Evolutionary conservation across 2,113 vertebrate species (phyloP).

Genomic region (Muscicapa adusta): DNA sequence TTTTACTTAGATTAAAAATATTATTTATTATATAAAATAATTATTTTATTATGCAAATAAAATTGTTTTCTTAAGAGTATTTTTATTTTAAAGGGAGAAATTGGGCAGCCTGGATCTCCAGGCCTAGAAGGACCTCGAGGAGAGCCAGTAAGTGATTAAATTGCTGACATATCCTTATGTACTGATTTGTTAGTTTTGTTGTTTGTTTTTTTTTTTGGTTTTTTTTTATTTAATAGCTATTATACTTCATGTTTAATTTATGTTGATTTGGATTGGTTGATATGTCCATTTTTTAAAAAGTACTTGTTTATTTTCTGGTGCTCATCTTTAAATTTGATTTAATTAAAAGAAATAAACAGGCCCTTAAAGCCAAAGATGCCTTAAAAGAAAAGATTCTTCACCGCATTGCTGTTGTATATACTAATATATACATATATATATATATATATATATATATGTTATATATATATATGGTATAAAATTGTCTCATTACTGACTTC

Average conservation of each 20-base stretch:
- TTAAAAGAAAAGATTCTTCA: background rate
- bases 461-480: background rate
- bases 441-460: background rate
- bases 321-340: background rate
- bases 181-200: background rate
- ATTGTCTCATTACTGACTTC: background rate
- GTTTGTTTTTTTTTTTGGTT: background rate
- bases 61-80: background rate
- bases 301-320: background rate
- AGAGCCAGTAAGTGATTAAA: conserved; percentile 70
- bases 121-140: conserved; percentile 72
- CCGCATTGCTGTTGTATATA: background rate
- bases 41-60: background rate
- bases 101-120: conserved; percentile 65
- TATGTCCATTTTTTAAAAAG: background rate
- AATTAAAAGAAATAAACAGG: background rate
- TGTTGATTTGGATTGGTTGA: background rate
- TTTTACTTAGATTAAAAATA: background rate
- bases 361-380: background rate
- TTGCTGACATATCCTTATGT: background rate
- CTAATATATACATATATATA: background rate
- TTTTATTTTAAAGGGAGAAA: conserved; percentile 70
- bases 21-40: background rate
- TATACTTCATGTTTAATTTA: background rate
- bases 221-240: background rate